Percentiles rank a stretch among this genome's conserved stretches.
Conservation (phyloP, 2,113 vertebrate species). For the Heloderma charlesbogerti region DNA sequence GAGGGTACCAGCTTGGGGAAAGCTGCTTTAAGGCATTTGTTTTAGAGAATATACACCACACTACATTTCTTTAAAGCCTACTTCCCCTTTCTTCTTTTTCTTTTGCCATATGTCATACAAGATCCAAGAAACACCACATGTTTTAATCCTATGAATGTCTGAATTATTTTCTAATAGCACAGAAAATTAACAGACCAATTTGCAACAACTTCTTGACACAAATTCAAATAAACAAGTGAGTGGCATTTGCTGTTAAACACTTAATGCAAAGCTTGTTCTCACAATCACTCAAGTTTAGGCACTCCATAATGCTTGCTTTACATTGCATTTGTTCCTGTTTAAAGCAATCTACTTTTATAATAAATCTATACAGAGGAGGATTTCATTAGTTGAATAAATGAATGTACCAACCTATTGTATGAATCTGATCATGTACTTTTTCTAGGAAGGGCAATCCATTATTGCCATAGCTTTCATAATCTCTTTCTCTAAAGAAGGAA, state of each 20-base stretch:
- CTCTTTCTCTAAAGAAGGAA: neutral
- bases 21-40: neutral
- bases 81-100: neutral
- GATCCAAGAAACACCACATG: neutral
- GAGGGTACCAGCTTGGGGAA: neutral
- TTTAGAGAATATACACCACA: neutral
- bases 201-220: neutral
- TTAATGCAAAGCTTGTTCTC: neutral
- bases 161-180: constrained; percentile 12
- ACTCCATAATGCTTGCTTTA: neutral
- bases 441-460: neutral
- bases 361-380: neutral
- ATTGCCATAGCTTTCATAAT: neutral
- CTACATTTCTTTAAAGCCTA: neutral
- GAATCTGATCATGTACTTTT: neutral
- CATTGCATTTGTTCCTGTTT: neutral
- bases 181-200: neutral
- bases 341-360: neutral
- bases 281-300: neutral
- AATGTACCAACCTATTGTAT: neutral
- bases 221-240: neutral
- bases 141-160: neutral
- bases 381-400: neutral
- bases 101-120: neutral
- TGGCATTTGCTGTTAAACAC: accelerated